Conservation (phyloP, 2,888 invertebrate genomes). For the Drosophila meridionalis region DNA sequence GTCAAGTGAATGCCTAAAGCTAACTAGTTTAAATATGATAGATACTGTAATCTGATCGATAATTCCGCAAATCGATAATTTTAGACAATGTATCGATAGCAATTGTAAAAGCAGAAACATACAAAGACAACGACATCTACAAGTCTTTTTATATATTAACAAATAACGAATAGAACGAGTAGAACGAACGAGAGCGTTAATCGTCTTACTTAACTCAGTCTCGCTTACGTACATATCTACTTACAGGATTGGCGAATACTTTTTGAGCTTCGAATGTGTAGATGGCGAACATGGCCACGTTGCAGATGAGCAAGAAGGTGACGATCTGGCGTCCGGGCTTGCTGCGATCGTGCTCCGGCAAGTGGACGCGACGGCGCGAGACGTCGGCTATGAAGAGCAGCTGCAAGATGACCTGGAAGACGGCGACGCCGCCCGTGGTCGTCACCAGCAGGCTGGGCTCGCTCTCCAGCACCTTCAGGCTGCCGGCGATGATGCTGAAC, state of each 20-base stretch:
- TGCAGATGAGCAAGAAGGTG: slow-evolving; percentile 97
- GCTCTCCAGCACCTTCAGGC: slow-evolving; percentile 92
- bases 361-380: slow-evolving; percentile 94
- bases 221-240: slow-evolving; percentile 84
- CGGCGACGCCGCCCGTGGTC: slow-evolving; percentile 94
- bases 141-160: background rate
- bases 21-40: no score
- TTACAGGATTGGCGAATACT: slow-evolving; percentile 95
- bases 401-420: slow-evolving; percentile 96
- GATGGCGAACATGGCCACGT: slow-evolving; percentile 98
- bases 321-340: slow-evolving; percentile 98
- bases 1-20: no score
- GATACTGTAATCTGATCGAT: no score
- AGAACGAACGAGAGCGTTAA: slow-evolving; percentile 79
- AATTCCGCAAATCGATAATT: background rate
- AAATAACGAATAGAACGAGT: slow-evolving; percentile 37
- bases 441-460: slow-evolving; percentile 95
- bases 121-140: background rate
- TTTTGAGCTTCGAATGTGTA: slow-evolving; percentile 98
- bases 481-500: slow-evolving; percentile 96
- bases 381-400: slow-evolving; percentile 97
- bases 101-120: background rate
- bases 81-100: background rate
- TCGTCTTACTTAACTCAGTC: slow-evolving; percentile 82
- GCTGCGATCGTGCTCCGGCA: slow-evolving; percentile 96